These are phyloP conservation scores for Pangasius sanitwongsei DNA, from an alignment of 2,797 vertebrate species.

Conservation along the genomic window DNA sequence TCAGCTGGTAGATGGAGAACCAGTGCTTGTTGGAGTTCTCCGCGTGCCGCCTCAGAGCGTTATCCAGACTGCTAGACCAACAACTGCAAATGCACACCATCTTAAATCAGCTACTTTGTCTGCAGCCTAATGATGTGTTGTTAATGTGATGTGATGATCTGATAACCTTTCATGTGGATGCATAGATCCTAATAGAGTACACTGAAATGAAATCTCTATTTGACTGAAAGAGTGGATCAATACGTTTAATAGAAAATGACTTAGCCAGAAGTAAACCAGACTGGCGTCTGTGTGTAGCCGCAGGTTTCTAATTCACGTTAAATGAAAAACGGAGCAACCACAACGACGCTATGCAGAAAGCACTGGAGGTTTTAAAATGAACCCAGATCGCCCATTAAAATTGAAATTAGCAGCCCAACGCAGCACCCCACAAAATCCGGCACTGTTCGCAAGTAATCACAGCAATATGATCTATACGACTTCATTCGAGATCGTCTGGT, in stretches of 20 bases:
- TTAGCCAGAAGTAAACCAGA: no score
- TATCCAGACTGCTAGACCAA: conserved; percentile 94
- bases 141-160: neutral
- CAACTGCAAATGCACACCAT: conserved; percentile 74
- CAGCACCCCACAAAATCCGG: neutral
- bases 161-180: neutral
- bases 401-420: no score
- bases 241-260: neutral
- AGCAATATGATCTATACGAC: neutral
- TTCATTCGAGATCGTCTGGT: neutral
- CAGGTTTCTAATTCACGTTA: no score
- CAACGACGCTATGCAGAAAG: neutral
- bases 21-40: conserved; percentile 90
- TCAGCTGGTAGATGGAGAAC: conserved; percentile 94
- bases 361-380: no score
- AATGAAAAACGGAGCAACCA: neutral
- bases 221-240: neutral
- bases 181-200: no score
- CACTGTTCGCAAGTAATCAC: neutral
- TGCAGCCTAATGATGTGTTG: neutral
- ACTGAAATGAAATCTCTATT: neutral
- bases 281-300: no score
- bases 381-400: no score
- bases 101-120: neutral
- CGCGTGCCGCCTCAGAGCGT: conserved; percentile 80